phyloP scores from a whole-genome alignment of 2,888 invertebrate species.

The Cheiracanthium punctorium region DNA sequence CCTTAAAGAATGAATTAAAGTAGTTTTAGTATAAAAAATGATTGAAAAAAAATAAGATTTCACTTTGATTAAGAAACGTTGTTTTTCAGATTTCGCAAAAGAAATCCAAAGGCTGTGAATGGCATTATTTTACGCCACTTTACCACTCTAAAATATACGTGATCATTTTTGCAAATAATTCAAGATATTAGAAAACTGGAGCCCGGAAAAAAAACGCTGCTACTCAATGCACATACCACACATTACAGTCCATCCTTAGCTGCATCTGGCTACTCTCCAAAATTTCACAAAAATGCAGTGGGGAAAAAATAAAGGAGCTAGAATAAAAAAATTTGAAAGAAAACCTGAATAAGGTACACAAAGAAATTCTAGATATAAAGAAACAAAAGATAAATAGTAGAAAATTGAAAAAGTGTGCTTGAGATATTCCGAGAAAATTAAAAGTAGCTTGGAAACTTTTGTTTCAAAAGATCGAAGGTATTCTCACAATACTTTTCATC shows the following conservation, averaged over 20 bases:
- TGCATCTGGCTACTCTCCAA: slow-evolving; percentile 41
- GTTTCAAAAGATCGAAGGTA: slow-evolving; percentile 42
- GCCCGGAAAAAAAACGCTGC: slow-evolving; percentile 14
- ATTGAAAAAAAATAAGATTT: too few relatives aligned
- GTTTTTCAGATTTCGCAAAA: too few relatives aligned
- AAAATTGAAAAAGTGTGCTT: not conserved
- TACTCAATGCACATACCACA: slow-evolving; percentile 24
- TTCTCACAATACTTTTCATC: slow-evolving; percentile 27
- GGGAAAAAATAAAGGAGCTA: too few relatives aligned
- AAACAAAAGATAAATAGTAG: slow-evolving; percentile 26
- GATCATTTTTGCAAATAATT: slow-evolving; percentile 28
- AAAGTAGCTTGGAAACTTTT: slow-evolving; percentile 58
- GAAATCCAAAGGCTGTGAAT: too few relatives aligned
- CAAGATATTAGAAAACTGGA: not conserved
- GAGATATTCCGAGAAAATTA: slow-evolving; percentile 45
- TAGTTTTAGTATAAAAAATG: too few relatives aligned
- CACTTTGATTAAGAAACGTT: too few relatives aligned
- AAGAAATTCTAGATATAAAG: slow-evolving; percentile 27
- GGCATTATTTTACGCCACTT: too few relatives aligned
- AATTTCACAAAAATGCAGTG: slow-evolving; percentile 20
- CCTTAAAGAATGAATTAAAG: too few relatives aligned
- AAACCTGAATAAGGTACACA: slow-evolving; percentile 51
- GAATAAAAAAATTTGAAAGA: too few relatives aligned
- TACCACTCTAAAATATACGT: slow-evolving; percentile 40
- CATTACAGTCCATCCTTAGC: slow-evolving; percentile 52